These are phyloP conservation scores for Choloepus didactylus DNA, from an alignment of 2,797 vertebrate genomes.

Conservation along the genomic window DNA sequence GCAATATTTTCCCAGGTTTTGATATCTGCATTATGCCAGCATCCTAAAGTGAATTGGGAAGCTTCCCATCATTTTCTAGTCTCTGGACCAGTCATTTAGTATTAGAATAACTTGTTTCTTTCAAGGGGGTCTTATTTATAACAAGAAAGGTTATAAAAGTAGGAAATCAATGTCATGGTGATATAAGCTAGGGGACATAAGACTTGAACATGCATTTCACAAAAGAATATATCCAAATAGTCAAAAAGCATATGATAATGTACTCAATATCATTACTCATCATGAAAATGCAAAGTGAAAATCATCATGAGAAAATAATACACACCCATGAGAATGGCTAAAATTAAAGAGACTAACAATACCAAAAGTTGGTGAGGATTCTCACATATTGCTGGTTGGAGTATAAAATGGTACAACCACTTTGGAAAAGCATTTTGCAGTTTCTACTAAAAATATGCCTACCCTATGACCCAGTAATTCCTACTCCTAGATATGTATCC, in stretches of 20 bases:
- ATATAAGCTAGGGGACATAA: neutral
- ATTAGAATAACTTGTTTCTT: neutral
- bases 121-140: neutral
- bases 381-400: neutral
- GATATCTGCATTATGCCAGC: neutral
- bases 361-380: neutral
- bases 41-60: neutral
- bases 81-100: neutral
- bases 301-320: neutral
- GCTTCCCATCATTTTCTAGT: neutral
- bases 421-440: slow-evolving; percentile 17
- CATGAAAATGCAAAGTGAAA: slow-evolving; percentile 43
- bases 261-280: neutral
- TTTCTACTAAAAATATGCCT: neutral
- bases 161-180: neutral
- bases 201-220: neutral
- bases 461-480: neutral
- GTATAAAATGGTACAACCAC: neutral
- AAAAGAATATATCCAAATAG: slow-evolving; percentile 9
- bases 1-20: slow-evolving; percentile 34
- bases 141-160: neutral
- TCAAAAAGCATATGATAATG: slow-evolving; percentile 6
- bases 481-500: neutral
- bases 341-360: slow-evolving; percentile 37
- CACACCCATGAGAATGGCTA: neutral